Conservation (phyloP, 2,888 invertebrate species). For the Laothoe populi region DNA sequence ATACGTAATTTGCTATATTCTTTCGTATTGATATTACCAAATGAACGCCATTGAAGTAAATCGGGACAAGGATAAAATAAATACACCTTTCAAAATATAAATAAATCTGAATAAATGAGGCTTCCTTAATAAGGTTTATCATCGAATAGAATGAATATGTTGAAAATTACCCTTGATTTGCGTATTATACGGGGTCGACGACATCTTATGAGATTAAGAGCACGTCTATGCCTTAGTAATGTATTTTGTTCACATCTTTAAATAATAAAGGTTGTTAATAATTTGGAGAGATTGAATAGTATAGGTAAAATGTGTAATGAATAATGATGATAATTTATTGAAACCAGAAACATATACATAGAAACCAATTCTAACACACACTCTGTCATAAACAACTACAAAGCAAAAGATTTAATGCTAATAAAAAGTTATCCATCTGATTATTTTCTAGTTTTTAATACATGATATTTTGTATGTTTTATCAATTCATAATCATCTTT, state of each 20-base stretch:
- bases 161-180: conserved; percentile 15
- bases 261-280: not conserved
- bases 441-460: too few relatives aligned
- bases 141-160: conserved; percentile 11
- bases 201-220: not conserved
- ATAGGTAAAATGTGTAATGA: not conserved
- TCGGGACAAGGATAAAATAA: not conserved
- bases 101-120: not conserved
- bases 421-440: not conserved
- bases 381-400: not conserved
- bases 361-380: too few relatives aligned
- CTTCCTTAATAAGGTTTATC: not conserved
- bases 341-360: too few relatives aligned
- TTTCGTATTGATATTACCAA: conserved; percentile 5
- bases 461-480: too few relatives aligned
- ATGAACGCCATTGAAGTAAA: conserved; percentile 11
- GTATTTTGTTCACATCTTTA: not conserved
- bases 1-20: not conserved
- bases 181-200: not conserved
- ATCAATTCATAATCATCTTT: too few relatives aligned
- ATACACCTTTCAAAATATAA: conserved; percentile 5
- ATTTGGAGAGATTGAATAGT: not conserved
- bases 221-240: not conserved
- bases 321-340: not conserved
- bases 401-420: not conserved